Conservation (phyloP, 2,888 invertebrate genomes). For the Pandemis cinnamomeana region DNA sequence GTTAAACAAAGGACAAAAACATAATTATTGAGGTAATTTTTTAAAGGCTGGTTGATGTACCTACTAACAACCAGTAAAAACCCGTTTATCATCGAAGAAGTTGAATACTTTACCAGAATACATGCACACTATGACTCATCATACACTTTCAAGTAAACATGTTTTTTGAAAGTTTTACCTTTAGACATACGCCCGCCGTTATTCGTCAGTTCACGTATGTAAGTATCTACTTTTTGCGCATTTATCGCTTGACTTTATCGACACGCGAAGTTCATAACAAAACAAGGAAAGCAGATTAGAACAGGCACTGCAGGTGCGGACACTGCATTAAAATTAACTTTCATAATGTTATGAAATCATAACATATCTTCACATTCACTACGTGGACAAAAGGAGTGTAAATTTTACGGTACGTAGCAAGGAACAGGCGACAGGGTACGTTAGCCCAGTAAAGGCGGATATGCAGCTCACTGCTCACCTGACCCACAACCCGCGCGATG, state of each 20-base stretch:
- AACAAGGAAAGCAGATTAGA: background rate
- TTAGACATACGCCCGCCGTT: background rate
- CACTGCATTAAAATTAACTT: background rate
- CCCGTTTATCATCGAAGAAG: background rate
- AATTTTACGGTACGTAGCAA: slow-evolving; percentile 46
- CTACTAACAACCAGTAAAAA: background rate
- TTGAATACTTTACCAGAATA: background rate
- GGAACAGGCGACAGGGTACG: slow-evolving; percentile 17
- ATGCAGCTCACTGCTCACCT: slow-evolving; percentile 58
- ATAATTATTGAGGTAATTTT: background rate
- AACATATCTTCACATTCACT: background rate
- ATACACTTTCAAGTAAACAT: slow-evolving; percentile 27
- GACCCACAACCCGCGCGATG: slow-evolving; percentile 51
- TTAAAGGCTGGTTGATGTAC: no score
- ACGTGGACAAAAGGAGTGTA: background rate
- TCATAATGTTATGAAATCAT: background rate
- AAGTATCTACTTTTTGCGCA: background rate
- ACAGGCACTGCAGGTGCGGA: background rate
- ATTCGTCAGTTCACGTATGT: background rate
- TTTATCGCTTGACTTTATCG: background rate
- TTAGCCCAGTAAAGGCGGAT: slow-evolving; percentile 53
- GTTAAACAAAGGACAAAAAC: background rate
- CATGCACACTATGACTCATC: slow-evolving; percentile 16
- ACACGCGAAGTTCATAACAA: background rate
- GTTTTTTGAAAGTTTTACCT: slow-evolving; percentile 20